Conservation (phyloP, 2,113 vertebrate species). For the Chaetura pelagica region DNA sequence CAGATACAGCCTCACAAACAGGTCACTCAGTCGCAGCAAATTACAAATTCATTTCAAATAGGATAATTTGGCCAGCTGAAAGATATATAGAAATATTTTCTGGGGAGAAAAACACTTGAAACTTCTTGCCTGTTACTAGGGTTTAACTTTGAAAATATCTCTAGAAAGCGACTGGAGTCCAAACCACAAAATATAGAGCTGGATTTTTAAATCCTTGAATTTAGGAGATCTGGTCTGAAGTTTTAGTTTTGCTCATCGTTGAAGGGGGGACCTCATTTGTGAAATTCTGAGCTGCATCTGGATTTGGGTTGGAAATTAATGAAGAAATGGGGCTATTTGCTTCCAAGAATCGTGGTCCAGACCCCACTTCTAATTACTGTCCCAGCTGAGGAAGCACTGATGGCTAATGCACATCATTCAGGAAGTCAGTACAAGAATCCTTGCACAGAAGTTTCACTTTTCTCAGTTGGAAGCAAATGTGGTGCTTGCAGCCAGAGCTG, state of each 20-base stretch:
- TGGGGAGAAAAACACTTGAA: constrained; percentile 49
- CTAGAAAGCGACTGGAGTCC: constrained; percentile 1
- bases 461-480: constrained; percentile 28
- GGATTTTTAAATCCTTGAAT: constrained; percentile 31
- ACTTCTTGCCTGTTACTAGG: constrained; percentile 24
- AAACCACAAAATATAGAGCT: constrained; percentile 45
- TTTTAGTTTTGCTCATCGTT: constrained; percentile 13
- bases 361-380: constrained; percentile 25
- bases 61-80: constrained; percentile 62
- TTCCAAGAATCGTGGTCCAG: constrained; percentile 26
- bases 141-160: constrained; percentile 55
- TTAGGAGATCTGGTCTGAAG: neutral
- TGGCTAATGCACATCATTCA: neutral
- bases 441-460: constrained; percentile 28
- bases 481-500: constrained; percentile 23
- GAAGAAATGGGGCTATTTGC: neutral
- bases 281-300: constrained; percentile 37
- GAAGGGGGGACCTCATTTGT: neutral
- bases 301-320: constrained; percentile 36
- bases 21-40: constrained; percentile 60
- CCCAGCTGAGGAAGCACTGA: constrained; percentile 23
- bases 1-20: constrained; percentile 48
- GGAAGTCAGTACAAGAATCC: neutral
- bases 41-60: constrained; percentile 58
- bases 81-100: constrained; percentile 58